phyloP scores from a whole-genome alignment of 2,113 vertebrate genomes.

The Alectura lathami region DNA sequence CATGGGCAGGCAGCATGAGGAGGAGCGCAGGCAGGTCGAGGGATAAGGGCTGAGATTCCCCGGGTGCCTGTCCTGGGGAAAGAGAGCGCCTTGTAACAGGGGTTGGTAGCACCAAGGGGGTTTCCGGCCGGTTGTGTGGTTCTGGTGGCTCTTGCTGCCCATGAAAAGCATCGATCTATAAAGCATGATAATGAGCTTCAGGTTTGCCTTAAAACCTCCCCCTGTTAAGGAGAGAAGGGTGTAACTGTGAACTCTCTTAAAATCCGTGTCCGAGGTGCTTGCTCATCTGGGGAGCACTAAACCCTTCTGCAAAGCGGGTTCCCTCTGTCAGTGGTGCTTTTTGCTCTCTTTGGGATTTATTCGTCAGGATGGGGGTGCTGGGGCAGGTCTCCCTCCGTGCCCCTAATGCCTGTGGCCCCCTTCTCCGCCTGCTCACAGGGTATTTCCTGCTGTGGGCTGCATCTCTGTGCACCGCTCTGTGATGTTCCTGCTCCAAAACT shows the following conservation, averaged over 20 bases:
- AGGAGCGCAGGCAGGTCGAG: fast-evolving
- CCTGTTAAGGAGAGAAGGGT: not conserved
- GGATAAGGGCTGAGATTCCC: not conserved
- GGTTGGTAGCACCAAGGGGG: not conserved
- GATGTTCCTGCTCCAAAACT: not conserved
- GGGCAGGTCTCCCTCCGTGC: fast-evolving
- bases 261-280: not conserved
- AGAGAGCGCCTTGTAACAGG: not conserved
- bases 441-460: not conserved
- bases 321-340: not conserved
- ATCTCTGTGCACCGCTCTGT: fast-evolving
- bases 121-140: not conserved
- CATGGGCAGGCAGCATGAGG: not conserved
- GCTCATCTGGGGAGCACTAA: not conserved
- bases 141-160: not conserved
- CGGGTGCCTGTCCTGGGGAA: fast-evolving
- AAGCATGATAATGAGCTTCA: not conserved
- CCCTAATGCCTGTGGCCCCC: fast-evolving
- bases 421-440: fast-evolving
- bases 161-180: not conserved
- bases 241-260: not conserved
- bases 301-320: not conserved
- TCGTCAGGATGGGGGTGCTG: not conserved
- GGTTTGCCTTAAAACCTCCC: not conserved
- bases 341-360: not conserved